Evolutionary conservation across 1,140 invertebrate genomes (phyloP).

Genomic region (Ectropis grisescens): DNA sequence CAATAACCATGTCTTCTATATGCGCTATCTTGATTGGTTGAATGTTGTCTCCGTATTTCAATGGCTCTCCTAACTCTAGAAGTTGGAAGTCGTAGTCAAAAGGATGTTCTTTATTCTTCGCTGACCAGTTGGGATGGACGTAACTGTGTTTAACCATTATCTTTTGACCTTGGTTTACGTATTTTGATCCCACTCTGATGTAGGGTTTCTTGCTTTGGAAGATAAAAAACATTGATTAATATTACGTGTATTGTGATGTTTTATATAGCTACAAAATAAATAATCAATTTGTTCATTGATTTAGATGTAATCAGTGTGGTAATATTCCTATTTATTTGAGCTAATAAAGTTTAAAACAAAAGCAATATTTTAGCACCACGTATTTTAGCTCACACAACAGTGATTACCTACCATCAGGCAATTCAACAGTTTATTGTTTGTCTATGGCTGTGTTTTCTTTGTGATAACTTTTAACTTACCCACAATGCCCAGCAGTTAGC

Average conservation of each 20-base stretch:
- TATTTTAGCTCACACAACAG: no score
- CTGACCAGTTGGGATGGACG: conserved; percentile 38
- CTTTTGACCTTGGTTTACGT: conserved; percentile 34
- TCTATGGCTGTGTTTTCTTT: no score
- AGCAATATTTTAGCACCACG: no score
- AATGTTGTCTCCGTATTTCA: conserved; percentile 38
- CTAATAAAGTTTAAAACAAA: no score
- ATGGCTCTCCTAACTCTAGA: conserved; percentile 25
- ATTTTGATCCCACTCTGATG: conserved; percentile 45
- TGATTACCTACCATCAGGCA: no score
- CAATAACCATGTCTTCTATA: conserved; percentile 51
- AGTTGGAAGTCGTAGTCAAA: conserved; percentile 58
- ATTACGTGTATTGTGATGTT: no score
- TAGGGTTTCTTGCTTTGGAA: conserved; percentile 40
- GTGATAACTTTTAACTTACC: no score
- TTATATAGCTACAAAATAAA: no score
- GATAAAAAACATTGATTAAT: conserved; percentile 3
- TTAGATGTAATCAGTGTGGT: no score
- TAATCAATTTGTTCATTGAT: no score
- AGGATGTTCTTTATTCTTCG: conserved; percentile 39
- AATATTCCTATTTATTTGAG: no score
- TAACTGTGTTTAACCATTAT: conserved; percentile 21
- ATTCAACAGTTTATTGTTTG: no score
- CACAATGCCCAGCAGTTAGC: conserved; percentile 50
- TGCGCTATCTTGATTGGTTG: conserved; percentile 46